Percentiles rank a stretch among this genome's conserved stretches.
phyloP scores from a whole-genome alignment of 2,113 vertebrate species.

The Eira barbara region DNA sequence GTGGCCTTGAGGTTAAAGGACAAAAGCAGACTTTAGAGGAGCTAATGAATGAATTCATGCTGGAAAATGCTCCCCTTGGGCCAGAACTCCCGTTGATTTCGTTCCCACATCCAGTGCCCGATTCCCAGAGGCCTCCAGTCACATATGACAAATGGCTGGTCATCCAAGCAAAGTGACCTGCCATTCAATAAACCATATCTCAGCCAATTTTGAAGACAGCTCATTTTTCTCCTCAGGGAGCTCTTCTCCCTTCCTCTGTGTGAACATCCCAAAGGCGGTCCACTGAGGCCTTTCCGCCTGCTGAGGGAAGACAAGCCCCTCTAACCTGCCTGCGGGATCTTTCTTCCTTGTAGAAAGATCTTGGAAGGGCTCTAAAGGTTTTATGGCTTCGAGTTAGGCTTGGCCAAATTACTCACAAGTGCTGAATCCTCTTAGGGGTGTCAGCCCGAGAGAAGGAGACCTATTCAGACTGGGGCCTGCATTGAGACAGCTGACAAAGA shows the following conservation, averaged over 20 bases:
- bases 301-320: not conserved
- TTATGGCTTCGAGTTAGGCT: conserved; percentile 59
- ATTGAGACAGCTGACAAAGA: conserved; percentile 67
- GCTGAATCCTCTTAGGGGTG: conserved; percentile 52
- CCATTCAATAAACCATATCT: conserved; percentile 49
- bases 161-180: conserved; percentile 50
- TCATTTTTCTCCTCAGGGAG: conserved; percentile 48
- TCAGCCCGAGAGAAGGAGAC: conserved; percentile 53
- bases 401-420: conserved; percentile 62
- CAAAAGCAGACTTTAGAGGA: conserved; percentile 25
- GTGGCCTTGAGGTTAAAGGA: conserved; percentile 31
- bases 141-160: conserved; percentile 58
- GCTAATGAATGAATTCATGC: conserved; percentile 5
- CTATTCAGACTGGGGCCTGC: conserved; percentile 59
- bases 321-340: not conserved
- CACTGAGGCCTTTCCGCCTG: not conserved
- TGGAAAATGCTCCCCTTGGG: not conserved
- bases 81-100: not conserved
- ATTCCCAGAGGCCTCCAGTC: conserved; percentile 44
- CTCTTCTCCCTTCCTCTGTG: conserved; percentile 15
- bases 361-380: conserved; percentile 55
- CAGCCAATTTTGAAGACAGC: conserved; percentile 1
- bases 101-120: not conserved
- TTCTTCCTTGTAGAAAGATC: conserved; percentile 31
- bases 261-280: not conserved